phyloP scores from a whole-genome alignment of 1,140 invertebrate species.

The Neotoxoptera formosana region DNA sequence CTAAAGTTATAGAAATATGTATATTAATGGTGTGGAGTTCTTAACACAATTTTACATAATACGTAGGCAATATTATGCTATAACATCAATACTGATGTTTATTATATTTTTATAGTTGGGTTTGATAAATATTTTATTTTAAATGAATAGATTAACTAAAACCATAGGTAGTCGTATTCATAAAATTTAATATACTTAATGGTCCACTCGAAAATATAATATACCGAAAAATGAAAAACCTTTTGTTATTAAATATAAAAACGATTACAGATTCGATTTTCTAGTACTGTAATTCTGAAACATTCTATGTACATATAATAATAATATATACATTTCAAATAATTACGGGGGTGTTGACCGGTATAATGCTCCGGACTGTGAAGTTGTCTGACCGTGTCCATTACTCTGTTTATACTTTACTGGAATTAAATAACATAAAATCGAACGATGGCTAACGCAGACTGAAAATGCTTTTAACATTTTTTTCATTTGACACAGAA shows the following conservation, averaged over 20 bases:
- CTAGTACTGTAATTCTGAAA: not conserved
- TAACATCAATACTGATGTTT: not conserved
- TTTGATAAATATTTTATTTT: not conserved
- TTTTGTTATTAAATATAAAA: not conserved
- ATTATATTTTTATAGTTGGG: not conserved
- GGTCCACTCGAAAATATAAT: not conserved
- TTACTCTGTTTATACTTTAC: not conserved
- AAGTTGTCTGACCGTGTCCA: not conserved
- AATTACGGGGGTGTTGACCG: not conserved
- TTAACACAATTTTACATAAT: not conserved
- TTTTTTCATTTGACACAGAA: not conserved
- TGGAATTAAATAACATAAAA: slow-evolving; percentile 7
- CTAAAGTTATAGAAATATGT: not conserved
- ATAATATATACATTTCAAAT: not conserved
- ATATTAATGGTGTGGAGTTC: not conserved
- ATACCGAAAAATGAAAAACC: not conserved
- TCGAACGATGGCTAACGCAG: not conserved
- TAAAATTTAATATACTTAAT: not conserved
- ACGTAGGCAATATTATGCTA: not conserved
- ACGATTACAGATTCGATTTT: not conserved
- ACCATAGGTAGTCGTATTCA: not conserved
- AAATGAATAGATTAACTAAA: not conserved
- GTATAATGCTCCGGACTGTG: not conserved
- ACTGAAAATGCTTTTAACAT: not conserved
- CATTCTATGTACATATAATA: not conserved